phyloP scores from a whole-genome alignment of 2,113 vertebrate species.

The Macroglossus sobrinus region DNA sequence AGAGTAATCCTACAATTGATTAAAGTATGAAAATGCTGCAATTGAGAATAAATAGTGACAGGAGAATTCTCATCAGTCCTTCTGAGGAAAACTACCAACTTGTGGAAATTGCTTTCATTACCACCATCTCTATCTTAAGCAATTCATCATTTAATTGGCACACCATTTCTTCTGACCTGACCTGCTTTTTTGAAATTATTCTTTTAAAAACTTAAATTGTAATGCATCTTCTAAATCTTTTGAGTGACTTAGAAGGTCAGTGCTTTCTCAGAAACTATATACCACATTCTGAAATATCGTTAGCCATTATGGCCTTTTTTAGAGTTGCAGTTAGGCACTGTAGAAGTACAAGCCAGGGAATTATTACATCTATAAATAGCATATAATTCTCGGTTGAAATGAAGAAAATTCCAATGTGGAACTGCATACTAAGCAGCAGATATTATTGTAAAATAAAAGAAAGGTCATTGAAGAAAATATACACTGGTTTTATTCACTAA shows the following conservation, averaged over 20 bases:
- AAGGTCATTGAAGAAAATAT: not conserved
- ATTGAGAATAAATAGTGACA: not conserved
- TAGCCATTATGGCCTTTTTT: not conserved
- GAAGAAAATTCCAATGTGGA: fast-evolving
- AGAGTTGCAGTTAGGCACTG: not conserved
- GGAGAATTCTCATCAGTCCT: not conserved
- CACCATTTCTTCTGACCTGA: not conserved
- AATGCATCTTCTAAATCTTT: not conserved
- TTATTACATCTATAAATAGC: not conserved
- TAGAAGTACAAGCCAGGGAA: not conserved
- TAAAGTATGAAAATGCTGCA: not conserved
- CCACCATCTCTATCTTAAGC: not conserved
- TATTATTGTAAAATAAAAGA: not conserved
- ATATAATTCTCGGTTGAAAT: not conserved
- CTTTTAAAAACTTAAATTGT: not conserved
- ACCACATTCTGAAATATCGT: not conserved
- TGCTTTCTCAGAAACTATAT: not conserved
- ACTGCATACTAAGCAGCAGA: not conserved
- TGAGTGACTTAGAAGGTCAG: not conserved
- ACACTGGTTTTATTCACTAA: not conserved
- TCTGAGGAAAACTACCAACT: not conserved
- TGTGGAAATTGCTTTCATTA: not conserved
- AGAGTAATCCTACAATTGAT: not conserved
- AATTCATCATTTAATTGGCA: not conserved
- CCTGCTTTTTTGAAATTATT: not conserved